Evolutionary conservation across 2,113 vertebrate species (phyloP), one percentile per base, ranked within the genome.

Genomic region (Myocastor coypus): DNA sequence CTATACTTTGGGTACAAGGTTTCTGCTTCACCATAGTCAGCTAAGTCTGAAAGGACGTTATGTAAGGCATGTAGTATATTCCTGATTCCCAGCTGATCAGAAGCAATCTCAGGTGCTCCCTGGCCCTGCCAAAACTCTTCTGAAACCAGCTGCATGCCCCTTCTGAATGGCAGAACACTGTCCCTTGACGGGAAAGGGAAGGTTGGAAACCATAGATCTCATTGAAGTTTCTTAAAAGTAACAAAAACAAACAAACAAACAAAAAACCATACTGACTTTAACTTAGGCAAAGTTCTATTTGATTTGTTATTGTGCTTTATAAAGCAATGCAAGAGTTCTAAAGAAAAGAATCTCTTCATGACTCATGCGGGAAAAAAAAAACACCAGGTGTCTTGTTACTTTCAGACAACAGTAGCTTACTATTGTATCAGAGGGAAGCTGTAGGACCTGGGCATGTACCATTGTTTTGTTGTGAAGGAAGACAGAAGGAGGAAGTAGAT

Each of bases 261-360:
- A n/a, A n/a, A n/a, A n/a, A n/a, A n/a, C n/a, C n/a, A 61, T 16
- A 42, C 1, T 1, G 5, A 50, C 50, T 81, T 30, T 64, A 37
- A 12, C 24, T 87, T 17, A 92, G 22, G 37, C 28, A 92, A 90
- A 34, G 3, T 22, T 97, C 95, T 92, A 94, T 93, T 57, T 57
- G 14, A 57, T 57, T 57, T 57, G 55, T 57, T 22, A 61, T 34
- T 73, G 16, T 78, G 22, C 32, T 75, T 42, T 11, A 26, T 16
- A 46, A 80, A 94, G 64, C 34, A 82, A 19, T 22, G 34, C 3
- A 64, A 46, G 6, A 42, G 91, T 77, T 66, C 7, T 26, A 84
- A 75, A 73, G 19, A 14, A 13, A 42, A 80, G 10, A 28, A 46
- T 37, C n/a, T 19, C 20, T 34, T 85, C 78, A 24, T 1, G 28